Percentiles rank a stretch among this genome's conserved stretches.
phyloP scores from a whole-genome alignment of 2,888 invertebrate species.

The Limnephilus auricula region DNA sequence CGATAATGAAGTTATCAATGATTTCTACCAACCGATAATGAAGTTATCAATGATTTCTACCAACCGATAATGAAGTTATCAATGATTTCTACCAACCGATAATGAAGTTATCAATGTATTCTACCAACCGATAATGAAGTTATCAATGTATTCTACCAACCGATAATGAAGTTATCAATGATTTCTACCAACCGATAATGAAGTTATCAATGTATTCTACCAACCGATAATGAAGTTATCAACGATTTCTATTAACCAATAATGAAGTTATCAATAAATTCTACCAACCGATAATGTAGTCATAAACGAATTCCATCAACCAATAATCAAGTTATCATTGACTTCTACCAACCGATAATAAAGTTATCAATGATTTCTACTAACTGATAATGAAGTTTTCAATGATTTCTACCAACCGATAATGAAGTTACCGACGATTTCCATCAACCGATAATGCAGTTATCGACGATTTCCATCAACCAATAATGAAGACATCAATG shows the following conservation, averaged over 20 bases:
- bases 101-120: background rate
- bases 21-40: background rate
- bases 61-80: background rate
- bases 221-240: background rate
- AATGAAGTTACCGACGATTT: background rate
- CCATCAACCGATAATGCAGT: background rate
- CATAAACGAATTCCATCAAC: too few species aligned
- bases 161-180: background rate
- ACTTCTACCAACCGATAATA: too few species aligned
- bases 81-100: background rate
- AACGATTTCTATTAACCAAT: background rate
- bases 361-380: background rate
- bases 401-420: background rate
- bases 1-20: background rate
- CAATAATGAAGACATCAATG: background rate
- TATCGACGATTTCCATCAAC: background rate
- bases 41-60: background rate
- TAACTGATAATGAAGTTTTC: background rate
- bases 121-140: background rate
- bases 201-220: background rate
- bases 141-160: background rate
- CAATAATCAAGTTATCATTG: too few species aligned
- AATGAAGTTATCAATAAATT: background rate
- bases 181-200: background rate
- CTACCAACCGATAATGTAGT: too few species aligned